Evolutionary conservation across 2,113 vertebrate species (phyloP).

Genomic region (Oplegnathus fasciatus): DNA sequence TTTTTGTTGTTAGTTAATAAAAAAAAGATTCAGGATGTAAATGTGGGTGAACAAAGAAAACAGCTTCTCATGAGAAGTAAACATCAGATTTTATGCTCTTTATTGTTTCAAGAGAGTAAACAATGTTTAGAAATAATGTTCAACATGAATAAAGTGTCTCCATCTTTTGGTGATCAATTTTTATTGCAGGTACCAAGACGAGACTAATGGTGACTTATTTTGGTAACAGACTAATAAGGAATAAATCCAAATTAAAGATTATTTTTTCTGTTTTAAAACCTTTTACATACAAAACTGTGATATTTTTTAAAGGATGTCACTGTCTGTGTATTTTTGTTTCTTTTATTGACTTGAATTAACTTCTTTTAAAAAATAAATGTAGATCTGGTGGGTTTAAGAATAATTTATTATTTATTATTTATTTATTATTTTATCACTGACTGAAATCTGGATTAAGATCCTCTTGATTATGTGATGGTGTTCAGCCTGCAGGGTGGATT

Average conservation of each 20-base stretch:
- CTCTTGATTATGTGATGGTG: background rate
- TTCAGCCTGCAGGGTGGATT: background rate
- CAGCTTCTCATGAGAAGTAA: background rate
- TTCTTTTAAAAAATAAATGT: background rate
- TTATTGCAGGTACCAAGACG: background rate
- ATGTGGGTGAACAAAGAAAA: background rate
- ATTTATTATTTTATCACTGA: too few relatives aligned
- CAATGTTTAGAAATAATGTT: background rate
- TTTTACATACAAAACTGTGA: background rate
- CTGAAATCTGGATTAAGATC: background rate
- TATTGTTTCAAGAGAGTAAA: background rate
- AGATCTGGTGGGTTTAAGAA: background rate
- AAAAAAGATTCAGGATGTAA: background rate
- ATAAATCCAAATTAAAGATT: background rate
- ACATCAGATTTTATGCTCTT: background rate
- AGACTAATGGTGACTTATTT: background rate
- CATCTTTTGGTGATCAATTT: conserved; percentile 9
- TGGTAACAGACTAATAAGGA: background rate
- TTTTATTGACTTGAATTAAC: background rate
- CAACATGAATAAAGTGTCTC: conserved; percentile 17
- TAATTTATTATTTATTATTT: too few relatives aligned
- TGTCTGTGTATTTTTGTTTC: background rate
- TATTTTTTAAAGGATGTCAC: too few relatives aligned
- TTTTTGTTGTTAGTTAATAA: background rate
- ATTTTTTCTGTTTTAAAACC: too few relatives aligned